Evolutionary conservation across 2,888 invertebrate species (phyloP).

Genomic region (Acanthosoma haemorrhoidale): DNA sequence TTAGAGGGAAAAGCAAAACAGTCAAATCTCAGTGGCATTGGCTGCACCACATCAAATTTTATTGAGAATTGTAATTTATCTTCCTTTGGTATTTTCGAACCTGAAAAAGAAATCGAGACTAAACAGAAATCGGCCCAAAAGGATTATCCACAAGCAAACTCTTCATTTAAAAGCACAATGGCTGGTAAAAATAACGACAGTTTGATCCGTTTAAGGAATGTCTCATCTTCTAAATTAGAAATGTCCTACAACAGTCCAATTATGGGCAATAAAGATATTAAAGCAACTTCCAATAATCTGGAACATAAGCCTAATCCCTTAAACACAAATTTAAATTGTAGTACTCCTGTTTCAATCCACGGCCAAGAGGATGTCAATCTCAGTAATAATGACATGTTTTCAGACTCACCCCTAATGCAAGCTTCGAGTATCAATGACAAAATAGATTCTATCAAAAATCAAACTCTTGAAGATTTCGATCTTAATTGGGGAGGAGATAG

Average conservation of each 20-base stretch:
- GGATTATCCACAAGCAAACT: not conserved
- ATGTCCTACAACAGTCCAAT: too few species aligned
- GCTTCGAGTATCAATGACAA: not conserved
- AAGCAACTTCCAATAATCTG: not conserved
- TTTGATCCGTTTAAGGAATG: too few species aligned
- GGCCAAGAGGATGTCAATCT: not conserved
- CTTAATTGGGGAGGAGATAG: conserved; percentile 42
- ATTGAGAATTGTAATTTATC: not conserved
- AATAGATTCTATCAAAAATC: conserved; percentile 18
- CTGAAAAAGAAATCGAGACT: not conserved
- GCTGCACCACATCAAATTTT: not conserved
- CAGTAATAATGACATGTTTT: conserved; percentile 40
- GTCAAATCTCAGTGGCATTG: not conserved
- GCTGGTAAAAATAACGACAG: too few species aligned
- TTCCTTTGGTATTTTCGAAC: conserved; percentile 2
- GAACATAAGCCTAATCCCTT: not conserved
- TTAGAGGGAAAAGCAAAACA: not conserved
- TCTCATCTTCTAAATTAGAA: too few species aligned
- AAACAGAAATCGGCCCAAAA: not conserved
- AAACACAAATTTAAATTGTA: not conserved
- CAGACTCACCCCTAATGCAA: conserved; percentile 34
- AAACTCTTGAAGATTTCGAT: conserved; percentile 38
- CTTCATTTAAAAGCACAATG: not conserved
- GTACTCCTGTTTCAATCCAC: conserved; percentile 3
- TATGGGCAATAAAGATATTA: not conserved